These are phyloP conservation scores for Micromussa lordhowensis DNA, from an alignment of 92 coral and sea anemone species.

Conservation along the genomic window DNA sequence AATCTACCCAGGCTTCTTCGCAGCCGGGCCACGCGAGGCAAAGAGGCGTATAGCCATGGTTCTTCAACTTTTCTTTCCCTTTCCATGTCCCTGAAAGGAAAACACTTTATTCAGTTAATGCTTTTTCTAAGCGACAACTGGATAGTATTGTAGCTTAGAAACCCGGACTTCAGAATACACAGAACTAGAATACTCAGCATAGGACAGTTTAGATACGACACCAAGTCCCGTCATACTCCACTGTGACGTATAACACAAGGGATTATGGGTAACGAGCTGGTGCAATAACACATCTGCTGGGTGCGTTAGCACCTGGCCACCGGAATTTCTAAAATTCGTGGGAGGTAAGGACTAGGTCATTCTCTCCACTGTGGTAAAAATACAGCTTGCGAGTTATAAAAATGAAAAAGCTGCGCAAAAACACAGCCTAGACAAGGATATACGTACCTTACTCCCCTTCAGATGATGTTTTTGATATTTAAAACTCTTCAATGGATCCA, in stretches of 20 bases:
- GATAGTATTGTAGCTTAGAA: neutral
- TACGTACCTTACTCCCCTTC: slow-evolving; percentile 47
- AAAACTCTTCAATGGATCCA: slow-evolving; percentile 90
- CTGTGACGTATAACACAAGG: neutral
- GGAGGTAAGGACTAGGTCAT: neutral
- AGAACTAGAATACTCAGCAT: neutral
- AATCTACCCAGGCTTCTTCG: neutral
- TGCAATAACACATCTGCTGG: neutral
- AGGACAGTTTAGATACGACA: neutral
- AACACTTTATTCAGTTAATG: neutral
- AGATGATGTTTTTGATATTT: slow-evolving; percentile 70
- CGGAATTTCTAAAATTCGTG: too few relatives aligned
- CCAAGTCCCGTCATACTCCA: neutral
- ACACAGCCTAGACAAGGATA: neutral
- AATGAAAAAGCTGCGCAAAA: neutral
- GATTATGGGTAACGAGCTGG: neutral
- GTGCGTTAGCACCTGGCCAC: too few relatives aligned
- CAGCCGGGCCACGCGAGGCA: neutral
- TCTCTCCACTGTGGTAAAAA: neutral
- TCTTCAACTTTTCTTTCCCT: slow-evolving; percentile 6
- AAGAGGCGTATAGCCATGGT: neutral
- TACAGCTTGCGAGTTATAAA: neutral
- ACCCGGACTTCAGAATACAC: too few relatives aligned
- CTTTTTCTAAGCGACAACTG: neutral
- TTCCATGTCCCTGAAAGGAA: slow-evolving; percentile 17